A percentile compares a stretch with the other conserved stretches of the same genome.
These are phyloP conservation scores for Siniperca scherzeri DNA, from an alignment of 2,797 vertebrate genomes.

Conservation along the genomic window DNA sequence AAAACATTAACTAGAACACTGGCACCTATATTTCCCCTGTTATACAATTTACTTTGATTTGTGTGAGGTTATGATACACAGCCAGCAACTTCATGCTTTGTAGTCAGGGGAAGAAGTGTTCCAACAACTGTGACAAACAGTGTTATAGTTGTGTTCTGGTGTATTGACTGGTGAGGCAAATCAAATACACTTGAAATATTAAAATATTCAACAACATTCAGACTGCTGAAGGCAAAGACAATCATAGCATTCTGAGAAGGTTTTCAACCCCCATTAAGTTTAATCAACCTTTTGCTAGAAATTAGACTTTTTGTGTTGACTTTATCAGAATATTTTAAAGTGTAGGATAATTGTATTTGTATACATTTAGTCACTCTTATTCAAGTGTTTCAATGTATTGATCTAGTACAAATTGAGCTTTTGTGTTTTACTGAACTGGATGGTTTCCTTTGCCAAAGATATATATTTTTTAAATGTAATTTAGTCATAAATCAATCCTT, in stretches of 20 bases:
- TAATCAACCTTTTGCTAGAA: neutral
- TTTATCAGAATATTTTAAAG: neutral
- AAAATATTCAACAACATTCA: neutral
- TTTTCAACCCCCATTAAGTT: neutral
- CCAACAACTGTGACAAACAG: slow-evolving; percentile 18
- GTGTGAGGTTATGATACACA: neutral
- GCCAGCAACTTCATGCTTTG: slow-evolving; percentile 4
- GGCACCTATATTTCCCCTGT: neutral
- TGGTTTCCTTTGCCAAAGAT: neutral
- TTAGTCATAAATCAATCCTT: neutral
- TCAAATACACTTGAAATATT: slow-evolving; percentile 8
- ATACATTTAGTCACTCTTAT: neutral
- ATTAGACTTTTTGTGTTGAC: neutral
- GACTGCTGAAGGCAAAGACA: neutral
- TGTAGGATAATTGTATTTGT: neutral
- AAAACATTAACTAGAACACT: neutral
- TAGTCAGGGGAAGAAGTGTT: neutral
- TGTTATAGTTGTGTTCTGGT: neutral
- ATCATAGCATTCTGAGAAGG: neutral
- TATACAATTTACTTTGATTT: neutral
- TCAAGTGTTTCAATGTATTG: neutral
- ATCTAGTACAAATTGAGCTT: neutral
- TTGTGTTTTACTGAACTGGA: neutral
- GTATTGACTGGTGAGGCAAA: slow-evolving; percentile 9
- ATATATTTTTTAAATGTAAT: neutral